Evolutionary conservation across 2,113 vertebrate species (phyloP), one percentile per base, ranked within the genome.

Genomic region (Istiophorus platypterus): DNA sequence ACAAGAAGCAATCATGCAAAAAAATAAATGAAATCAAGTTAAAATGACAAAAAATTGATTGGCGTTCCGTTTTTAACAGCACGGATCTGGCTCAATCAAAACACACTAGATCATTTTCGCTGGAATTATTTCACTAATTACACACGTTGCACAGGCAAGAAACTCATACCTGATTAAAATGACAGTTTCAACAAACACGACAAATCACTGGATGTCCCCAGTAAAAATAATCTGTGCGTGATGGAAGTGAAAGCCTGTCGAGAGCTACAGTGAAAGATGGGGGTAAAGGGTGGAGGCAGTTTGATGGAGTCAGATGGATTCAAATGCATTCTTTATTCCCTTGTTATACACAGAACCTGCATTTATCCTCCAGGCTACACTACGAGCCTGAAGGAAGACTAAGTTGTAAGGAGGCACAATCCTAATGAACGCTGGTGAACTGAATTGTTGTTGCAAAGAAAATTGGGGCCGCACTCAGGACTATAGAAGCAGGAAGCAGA

Each of bases 391-490:
- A 65, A 88, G 56, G 59, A 3, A 20, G 39, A 73, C 71, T 61
- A 42, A 49, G 75, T 76, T 17, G n/a, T 20, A 56, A 14, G 51
- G 47, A 66, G 29, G 54, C 45, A 54, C 37, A 42, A 81, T 71
- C 45, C 66, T 78, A 78, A 89, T 88, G 56, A 87, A 76, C 20
- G 12, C 39, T 22, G 51, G 39, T 78, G 80, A 87, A 91, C 88
- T 90, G 88, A 69, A 82, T 91, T 91, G 90, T 94, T 91, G 87
- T 72, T 82, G 81, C 7, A 11, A 34, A 75, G 80, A 72, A 85
- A 85, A 90, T 88, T 80, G 71, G 58, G 76, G 51, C 29, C 70
- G 15, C 41, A 71, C 76, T 82, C 70, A 22, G 70, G 56, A 80
- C 42, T 22, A 51, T 41, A 72, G 69, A 41, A 70, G 42, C n/a